A percentile compares a stretch with the other conserved stretches of the same genome.
Evolutionary conservation across 2,888 invertebrate species (phyloP).

Genomic region (Zhengitettix transpicula): DNA sequence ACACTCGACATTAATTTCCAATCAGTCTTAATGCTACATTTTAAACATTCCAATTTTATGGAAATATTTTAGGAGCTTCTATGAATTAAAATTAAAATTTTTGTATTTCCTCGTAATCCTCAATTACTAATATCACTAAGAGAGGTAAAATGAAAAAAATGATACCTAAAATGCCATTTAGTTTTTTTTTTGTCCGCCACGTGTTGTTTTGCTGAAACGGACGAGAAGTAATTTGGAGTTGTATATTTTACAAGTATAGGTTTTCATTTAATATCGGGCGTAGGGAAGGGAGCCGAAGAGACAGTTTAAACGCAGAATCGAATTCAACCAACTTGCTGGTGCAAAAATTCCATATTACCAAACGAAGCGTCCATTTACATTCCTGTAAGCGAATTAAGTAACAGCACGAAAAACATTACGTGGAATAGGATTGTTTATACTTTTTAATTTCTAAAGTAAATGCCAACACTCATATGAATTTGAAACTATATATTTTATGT

Average conservation of each 20-base stretch:
- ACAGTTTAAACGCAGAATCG: too few relatives aligned
- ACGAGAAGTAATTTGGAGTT: neutral
- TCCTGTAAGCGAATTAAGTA: too few relatives aligned
- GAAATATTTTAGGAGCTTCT: neutral
- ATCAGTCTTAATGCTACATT: conserved; percentile 1
- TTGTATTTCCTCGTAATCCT: conserved; percentile 1
- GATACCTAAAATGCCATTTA: neutral
- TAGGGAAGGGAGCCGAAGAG: neutral
- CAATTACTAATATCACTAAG: conserved; percentile 1
- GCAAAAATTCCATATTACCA: too few relatives aligned
- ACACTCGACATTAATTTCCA: neutral
- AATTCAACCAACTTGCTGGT: too few relatives aligned
- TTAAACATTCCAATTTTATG: neutral
- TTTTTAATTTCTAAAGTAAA: too few relatives aligned
- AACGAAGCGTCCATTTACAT: too few relatives aligned
- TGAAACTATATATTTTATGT: too few relatives aligned
- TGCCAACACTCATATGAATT: too few relatives aligned
- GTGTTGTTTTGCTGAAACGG: neutral
- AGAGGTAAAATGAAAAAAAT: neutral
- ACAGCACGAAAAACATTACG: too few relatives aligned
- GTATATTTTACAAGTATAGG: neutral
- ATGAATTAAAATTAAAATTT: conserved; percentile 1
- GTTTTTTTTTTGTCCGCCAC: neutral
- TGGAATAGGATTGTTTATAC: too few relatives aligned
- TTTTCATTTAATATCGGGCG: neutral